Conservation (phyloP, 1,140 invertebrate genomes). For the Drosophila simulans region DNA sequence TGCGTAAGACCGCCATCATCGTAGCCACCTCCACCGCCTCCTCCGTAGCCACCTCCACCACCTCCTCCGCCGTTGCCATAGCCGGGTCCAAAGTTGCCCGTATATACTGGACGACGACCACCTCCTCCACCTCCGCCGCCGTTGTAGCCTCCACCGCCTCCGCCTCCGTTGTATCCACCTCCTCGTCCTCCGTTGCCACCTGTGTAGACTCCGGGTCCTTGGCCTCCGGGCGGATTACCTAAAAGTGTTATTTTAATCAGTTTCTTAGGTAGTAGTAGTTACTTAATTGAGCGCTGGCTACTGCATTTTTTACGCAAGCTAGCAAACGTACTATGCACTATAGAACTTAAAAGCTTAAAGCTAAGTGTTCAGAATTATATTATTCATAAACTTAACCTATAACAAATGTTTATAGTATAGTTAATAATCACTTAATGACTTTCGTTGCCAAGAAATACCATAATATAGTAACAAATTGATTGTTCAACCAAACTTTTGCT, state of each 20-base stretch:
- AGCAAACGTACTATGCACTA: neutral
- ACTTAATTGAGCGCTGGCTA: conserved; percentile 1
- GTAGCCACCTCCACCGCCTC: conserved; percentile 19
- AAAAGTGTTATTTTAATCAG: conserved; percentile 28
- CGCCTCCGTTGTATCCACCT: conserved; percentile 36
- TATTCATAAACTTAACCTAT: too few relatives aligned
- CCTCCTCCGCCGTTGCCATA: conserved; percentile 35
- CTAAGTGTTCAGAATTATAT: too few relatives aligned
- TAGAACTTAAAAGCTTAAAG: neutral
- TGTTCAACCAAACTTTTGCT: too few relatives aligned
- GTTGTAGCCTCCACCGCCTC: conserved; percentile 30
- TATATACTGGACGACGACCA: conserved; percentile 60
- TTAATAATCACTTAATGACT: too few relatives aligned
- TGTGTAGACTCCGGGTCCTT: conserved; percentile 62
- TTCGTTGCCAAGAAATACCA: too few relatives aligned
- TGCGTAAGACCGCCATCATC: conserved; percentile 55
- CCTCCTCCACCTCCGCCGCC: conserved; percentile 47
- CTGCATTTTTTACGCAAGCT: neutral
- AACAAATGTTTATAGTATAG: too few relatives aligned
- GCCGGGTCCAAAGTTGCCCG: conserved; percentile 67
- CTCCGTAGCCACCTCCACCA: conserved; percentile 5
- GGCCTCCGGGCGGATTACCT: conserved; percentile 72
- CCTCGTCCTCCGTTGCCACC: conserved; percentile 36
- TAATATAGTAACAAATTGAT: too few relatives aligned
- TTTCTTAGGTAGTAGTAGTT: conserved; percentile 4